Evolutionary conservation across 2,113 vertebrate genomes (phyloP).

Genomic region (Xyliphius kryptos): DNA sequence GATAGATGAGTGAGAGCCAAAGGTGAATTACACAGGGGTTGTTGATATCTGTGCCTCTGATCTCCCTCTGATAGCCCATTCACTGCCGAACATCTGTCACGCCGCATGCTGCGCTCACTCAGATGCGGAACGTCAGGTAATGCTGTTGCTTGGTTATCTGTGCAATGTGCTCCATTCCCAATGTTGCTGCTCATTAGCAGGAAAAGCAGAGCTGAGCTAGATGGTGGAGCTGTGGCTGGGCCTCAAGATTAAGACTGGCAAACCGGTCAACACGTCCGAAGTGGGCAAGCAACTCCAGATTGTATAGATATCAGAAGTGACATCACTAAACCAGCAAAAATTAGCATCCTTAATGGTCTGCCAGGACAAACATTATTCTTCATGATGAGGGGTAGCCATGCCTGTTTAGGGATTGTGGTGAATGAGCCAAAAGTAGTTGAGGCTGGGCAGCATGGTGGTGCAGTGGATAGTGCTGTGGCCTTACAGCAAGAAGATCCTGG

Average conservation of each 20-base stretch:
- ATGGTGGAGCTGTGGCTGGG: slow-evolving; percentile 31
- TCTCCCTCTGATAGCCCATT: slow-evolving; percentile 40
- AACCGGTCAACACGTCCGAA: slow-evolving; percentile 34
- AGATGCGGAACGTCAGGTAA: slow-evolving; percentile 42
- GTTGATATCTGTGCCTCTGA: slow-evolving; percentile 44
- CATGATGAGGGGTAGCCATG: slow-evolving; percentile 54
- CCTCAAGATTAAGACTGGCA: slow-evolving; percentile 34
- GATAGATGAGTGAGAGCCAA: slow-evolving; percentile 40
- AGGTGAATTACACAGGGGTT: slow-evolving; percentile 44
- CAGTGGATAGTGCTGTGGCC: too few species aligned
- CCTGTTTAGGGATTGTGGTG: slow-evolving; percentile 40
- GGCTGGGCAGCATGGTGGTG: too few species aligned
- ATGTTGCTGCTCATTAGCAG: slow-evolving; percentile 51
- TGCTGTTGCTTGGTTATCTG: slow-evolving; percentile 39
- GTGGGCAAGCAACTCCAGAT: slow-evolving; percentile 48
- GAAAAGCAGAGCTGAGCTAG: slow-evolving; percentile 35
- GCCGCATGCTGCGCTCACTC: slow-evolving; percentile 37
- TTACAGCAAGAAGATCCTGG: too few species aligned
- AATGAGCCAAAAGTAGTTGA: slow-evolving; percentile 40
- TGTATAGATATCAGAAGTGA: slow-evolving; percentile 54
- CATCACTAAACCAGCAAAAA: slow-evolving; percentile 57
- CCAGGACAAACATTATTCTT: slow-evolving; percentile 59
- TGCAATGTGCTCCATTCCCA: slow-evolving; percentile 39
- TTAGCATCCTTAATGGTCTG: slow-evolving; percentile 57
- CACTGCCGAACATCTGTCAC: slow-evolving; percentile 48